Base-by-base conservation (phyloP, 1,140 invertebrate genomes). In the Drosophila pandora region DNA sequence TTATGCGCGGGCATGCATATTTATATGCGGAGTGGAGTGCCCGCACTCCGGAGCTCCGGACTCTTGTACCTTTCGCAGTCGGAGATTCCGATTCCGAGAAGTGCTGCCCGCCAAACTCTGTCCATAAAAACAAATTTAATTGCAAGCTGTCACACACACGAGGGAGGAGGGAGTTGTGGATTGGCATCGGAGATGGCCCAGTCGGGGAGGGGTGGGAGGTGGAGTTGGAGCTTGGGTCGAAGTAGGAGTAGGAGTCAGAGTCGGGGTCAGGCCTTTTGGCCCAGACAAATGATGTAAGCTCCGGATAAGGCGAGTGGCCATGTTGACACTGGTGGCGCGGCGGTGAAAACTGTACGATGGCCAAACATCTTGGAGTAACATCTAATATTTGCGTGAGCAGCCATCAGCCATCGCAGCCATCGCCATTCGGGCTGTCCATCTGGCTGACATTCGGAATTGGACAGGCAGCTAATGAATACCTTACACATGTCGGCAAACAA, bases 61-160 rank as follows among this genome's bases (percentile, higher is more conserved):
- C 43, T 57, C 45, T 55, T 62, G 45, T 47, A 68, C 49, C 62
- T 65, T 65, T 67, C 34, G 71, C 47, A 75, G 78, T 43, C 67
- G 30, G 63, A 81, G 82, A 87, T 85, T 87, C 82, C 82, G 82
- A 85, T 85, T 87, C 82, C 82, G 62, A 87, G 82, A 87, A 87
- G 77, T 77, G 82, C 82, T 81, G 60, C 53, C 59, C 50, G 47
- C 48, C 53, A 74, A 64, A 62, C 34, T 49, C 43, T 73, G 58
- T 73, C 57, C 82, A 87, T 87, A 88, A 88, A 87, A 88, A 88
- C 82, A 88, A 82, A 87, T 88, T 87, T 87, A 87, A 87, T 87
- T 87, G 82, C 83, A 79, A 82, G 83, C 82, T 88, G 78, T 82
- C 83, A 85, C 74, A 84, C 76, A 62, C 70, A 78, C 23, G 17